Evolutionary conservation across 2,797 vertebrate species (phyloP), one percentile per base, ranked within the genome.

Genomic region (Silurus lanzhouensis): DNA sequence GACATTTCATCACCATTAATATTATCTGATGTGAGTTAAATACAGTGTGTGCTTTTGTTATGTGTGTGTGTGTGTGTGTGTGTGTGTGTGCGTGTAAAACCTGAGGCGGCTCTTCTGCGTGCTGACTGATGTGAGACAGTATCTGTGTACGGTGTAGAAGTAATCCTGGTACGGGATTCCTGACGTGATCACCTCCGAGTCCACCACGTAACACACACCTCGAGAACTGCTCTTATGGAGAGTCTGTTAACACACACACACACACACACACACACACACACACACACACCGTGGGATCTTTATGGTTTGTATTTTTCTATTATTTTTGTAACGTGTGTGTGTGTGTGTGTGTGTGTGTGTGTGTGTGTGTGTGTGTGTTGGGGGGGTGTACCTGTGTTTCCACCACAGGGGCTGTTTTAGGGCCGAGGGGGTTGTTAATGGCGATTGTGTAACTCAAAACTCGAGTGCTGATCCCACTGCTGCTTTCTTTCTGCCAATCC

Each of bases 151-250:
- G 0, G 97, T 97, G 93, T 97, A 97, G 94, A 97, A 98, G 91
- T 97, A 98, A 92, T 98, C 97, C 92, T 98, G 97, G 93, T 98
- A 98, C 0, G 97, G 97, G 90, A 97, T 97, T 77, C 97, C 97
- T 6, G 97, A 97, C 1, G 96, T 97, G 92, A 97, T 95, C 89
- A 98, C 97, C 91, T 98, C 97, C 0, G 96, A 96, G 93, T 98
- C 97, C 82, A 98, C 95, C 85, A 97, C 96, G 0, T 93, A 97
- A 82, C 96, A 95, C 61, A 96, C 95, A 0, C 95, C 95, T 44
- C 94, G 94, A 0, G 94, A 91, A 61, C 95, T 96, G 17, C 91
- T 96, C 87, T 95, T 96, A 89, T 97, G 95, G 57, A 97, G 89
- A 0, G 95, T 97, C 97, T 98, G 90, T 6, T 1, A 27, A 75